A percentile compares a stretch with the other conserved stretches of the same genome.
Conservation (phyloP, 2,113 vertebrate genomes). For the Burhinus oedicnemus region DNA sequence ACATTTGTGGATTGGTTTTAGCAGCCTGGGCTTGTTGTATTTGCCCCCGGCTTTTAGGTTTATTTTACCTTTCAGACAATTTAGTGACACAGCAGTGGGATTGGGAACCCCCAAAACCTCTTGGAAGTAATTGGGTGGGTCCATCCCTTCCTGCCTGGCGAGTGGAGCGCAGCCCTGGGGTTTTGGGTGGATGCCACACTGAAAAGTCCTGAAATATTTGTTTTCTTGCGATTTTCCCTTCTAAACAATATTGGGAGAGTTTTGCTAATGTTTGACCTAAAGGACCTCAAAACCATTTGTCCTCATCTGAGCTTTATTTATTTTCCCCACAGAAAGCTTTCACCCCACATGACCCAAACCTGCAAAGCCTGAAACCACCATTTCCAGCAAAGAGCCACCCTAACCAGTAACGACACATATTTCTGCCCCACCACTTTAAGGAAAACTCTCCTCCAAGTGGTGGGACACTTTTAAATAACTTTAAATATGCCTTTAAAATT, state of each 20-base stretch:
- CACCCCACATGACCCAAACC: not conserved
- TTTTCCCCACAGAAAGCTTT: not conserved
- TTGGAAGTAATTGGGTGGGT: accelerated
- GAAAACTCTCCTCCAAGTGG: not conserved
- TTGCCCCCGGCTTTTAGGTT: not conserved
- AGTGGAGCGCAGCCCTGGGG: too few species aligned
- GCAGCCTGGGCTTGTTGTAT: not conserved
- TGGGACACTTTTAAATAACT: not conserved
- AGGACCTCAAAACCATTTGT: not conserved
- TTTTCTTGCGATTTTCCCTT: not conserved
- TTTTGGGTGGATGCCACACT: not conserved
- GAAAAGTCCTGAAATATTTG: not conserved
- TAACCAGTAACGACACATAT: not conserved
- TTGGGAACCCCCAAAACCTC: not conserved
- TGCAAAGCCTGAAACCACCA: not conserved
- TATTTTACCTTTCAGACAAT: not conserved
- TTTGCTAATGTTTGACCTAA: not conserved
- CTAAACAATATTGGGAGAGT: not conserved
- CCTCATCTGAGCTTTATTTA: not conserved
- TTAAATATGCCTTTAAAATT: not conserved
- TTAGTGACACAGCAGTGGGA: not conserved
- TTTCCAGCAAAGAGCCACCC: not conserved
- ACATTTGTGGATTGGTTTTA: not conserved
- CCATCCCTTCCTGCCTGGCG: not conserved
- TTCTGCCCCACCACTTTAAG: not conserved